Evolutionary conservation across 2,888 invertebrate genomes (phyloP).

Genomic region (Scotopteryx bipunctaria): DNA sequence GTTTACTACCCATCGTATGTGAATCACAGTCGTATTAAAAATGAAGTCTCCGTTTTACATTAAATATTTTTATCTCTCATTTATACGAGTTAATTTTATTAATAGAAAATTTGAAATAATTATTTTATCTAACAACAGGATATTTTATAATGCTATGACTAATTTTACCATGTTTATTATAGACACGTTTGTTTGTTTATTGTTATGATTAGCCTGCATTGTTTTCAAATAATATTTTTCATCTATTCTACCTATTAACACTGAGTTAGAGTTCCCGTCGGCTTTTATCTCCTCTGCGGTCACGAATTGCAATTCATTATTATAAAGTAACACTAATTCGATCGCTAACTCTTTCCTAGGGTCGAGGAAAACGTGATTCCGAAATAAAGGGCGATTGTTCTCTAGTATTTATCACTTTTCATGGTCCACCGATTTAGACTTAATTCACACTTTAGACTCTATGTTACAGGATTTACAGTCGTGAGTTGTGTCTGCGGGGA

Average conservation of each 20-base stretch:
- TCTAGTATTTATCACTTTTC: conserved; percentile 55
- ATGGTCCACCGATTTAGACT: conserved; percentile 42
- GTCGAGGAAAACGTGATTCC: conserved; percentile 55
- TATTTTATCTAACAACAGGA: no score
- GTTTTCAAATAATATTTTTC: background rate
- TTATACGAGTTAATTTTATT: no score
- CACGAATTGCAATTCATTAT: conserved; percentile 42
- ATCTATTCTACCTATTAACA: background rate
- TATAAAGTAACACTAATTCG: conserved; percentile 24
- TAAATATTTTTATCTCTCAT: background rate
- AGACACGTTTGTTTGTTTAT: no score
- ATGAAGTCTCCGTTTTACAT: conserved; percentile 12
- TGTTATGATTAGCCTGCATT: no score
- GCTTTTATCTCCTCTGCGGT: conserved; percentile 42
- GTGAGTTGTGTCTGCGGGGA: conserved; percentile 38
- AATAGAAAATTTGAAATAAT: no score
- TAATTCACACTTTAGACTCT: conserved; percentile 43
- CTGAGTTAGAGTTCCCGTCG: background rate
- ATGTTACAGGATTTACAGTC: conserved; percentile 42
- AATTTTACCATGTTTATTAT: no score
- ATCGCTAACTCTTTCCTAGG: conserved; percentile 44
- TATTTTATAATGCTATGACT: no score
- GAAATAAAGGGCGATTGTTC: conserved; percentile 61
- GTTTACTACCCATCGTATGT: conserved; percentile 12
- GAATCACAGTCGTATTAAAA: conserved; percentile 6